These are phyloP conservation scores for Drosophila acutilabella DNA, from an alignment of 2,888 invertebrate species.

Conservation along the genomic window DNA sequence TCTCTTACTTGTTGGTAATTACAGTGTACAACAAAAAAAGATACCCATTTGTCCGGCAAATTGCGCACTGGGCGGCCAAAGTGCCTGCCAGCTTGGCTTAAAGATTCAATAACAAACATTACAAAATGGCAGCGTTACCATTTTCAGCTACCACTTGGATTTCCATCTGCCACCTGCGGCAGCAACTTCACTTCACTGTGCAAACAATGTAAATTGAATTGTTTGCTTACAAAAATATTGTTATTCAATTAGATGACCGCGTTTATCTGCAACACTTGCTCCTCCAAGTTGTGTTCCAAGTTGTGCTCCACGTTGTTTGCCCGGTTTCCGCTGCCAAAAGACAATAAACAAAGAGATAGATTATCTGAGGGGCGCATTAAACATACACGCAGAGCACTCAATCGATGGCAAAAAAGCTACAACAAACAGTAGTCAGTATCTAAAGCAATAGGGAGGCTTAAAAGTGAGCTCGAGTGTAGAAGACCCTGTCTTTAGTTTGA, in stretches of 20 bases:
- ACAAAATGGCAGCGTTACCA: conserved; percentile 14
- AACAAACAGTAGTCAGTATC: neutral
- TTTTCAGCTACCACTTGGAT: conserved; percentile 21
- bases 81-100: conserved; percentile 46
- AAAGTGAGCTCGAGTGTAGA: too few relatives aligned
- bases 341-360: conserved; percentile 33
- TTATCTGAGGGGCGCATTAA: neutral
- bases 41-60: conserved; percentile 50
- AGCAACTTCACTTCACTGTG: conserved; percentile 22
- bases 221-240: conserved; percentile 61
- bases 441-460: too few relatives aligned
- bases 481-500: too few relatives aligned
- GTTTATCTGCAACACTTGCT: neutral
- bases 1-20: conserved; percentile 49
- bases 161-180: conserved; percentile 46
- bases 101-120: conserved; percentile 41
- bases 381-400: neutral
- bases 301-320: conserved; percentile 31
- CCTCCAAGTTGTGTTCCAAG: neutral
- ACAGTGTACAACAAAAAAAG: conserved; percentile 44
- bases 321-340: conserved; percentile 21
- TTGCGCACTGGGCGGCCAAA: conserved; percentile 26
- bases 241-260: conserved; percentile 59
- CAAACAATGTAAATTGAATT: conserved; percentile 68
- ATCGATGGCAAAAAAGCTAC: neutral